Conservation (phyloP, 2,797 vertebrate species). For the Pangasius sanitwongsei region DNA sequence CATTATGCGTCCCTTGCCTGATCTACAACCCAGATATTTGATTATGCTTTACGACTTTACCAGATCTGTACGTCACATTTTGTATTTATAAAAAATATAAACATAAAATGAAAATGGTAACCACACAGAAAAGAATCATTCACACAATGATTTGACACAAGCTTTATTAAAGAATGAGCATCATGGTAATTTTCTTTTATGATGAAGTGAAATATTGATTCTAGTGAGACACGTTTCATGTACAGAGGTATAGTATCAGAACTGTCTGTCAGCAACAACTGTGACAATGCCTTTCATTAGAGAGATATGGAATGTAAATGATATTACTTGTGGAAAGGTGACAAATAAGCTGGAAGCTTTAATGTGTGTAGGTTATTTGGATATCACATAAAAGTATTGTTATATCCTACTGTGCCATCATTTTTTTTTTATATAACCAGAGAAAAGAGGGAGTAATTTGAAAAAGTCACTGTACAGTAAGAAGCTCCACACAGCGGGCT, state of each 20-base stretch:
- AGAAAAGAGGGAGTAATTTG: not conserved
- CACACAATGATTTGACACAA: not conserved
- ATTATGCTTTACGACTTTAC: no score
- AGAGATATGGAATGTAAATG: not conserved
- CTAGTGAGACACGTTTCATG: not conserved
- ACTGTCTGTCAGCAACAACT: not conserved
- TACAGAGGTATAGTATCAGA: not conserved
- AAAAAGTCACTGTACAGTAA: not conserved
- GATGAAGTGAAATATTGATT: not conserved
- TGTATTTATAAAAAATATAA: not conserved
- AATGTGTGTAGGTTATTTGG: not conserved
- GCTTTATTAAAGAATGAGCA: not conserved
- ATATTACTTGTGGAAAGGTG: not conserved
- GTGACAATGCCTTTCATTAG: not conserved
- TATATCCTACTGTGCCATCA: not conserved
- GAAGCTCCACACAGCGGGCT: conserved; percentile 62
- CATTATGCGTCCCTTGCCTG: no score
- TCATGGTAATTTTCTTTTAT: not conserved
- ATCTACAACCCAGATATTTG: no score
- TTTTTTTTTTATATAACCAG: not conserved
- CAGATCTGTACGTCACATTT: not conserved
- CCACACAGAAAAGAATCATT: not conserved
- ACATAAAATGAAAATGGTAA: not conserved
- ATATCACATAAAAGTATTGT: not conserved
- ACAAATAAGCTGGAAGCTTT: not conserved